These are phyloP conservation scores for Phyllotis vaccarum DNA, from an alignment of 2,797 vertebrate species.

Conservation along the genomic window DNA sequence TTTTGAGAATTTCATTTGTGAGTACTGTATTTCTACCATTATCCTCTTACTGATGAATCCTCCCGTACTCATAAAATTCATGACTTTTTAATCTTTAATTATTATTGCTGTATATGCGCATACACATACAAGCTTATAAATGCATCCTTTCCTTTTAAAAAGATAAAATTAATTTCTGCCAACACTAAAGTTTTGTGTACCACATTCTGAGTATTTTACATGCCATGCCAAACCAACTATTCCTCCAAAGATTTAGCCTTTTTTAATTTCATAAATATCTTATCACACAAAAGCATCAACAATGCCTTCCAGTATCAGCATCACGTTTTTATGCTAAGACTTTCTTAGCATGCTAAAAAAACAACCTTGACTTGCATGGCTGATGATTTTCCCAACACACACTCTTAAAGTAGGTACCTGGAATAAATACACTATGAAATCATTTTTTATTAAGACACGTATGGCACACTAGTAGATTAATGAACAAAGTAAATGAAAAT, in stretches of 20 bases:
- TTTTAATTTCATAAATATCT: not conserved
- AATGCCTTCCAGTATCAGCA: not conserved
- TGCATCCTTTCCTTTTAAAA: not conserved
- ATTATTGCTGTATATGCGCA: not conserved
- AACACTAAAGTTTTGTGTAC: not conserved
- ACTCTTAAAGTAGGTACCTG: not conserved
- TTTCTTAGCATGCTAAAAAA: not conserved
- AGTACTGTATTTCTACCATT: not conserved
- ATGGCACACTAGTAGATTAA: not conserved
- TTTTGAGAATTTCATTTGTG: not conserved
- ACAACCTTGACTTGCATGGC: not conserved
- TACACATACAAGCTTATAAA: not conserved
- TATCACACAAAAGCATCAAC: not conserved
- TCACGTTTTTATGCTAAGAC: not conserved
- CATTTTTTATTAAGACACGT: not conserved
- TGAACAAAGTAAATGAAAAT: not conserved
- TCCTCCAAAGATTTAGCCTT: not conserved
- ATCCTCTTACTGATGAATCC: not conserved
- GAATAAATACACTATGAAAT: not conserved
- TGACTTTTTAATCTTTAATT: not conserved
- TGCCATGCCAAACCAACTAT: not conserved
- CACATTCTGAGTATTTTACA: not conserved
- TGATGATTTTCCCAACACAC: not conserved
- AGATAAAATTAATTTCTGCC: not conserved
- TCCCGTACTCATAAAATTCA: not conserved